Base-by-base conservation (phyloP, 2,797 vertebrate species). In the Prunella strophiata region DNA sequence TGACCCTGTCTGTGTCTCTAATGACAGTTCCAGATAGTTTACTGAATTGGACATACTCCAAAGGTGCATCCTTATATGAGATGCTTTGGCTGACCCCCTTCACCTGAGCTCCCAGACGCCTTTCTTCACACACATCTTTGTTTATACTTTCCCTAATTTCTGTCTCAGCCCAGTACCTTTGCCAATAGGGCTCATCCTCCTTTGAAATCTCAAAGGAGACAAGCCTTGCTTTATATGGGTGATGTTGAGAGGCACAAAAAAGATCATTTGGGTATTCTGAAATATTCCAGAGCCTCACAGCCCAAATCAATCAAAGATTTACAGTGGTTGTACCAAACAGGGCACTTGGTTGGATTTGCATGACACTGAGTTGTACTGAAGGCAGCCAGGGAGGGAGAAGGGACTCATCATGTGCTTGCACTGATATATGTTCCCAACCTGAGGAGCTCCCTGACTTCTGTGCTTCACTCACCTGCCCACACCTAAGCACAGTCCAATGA, bases 381-480 rank as follows among this genome's bases (percentile, higher is more conserved):
- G n/a, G 12, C 22, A 75, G 20, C 4, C 52, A 74, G 20, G 42
- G 40, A 68, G 5, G 17, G 55, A 80, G 61, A 22, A 52, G 7
- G 8, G 20, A 15, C 16, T 85, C 7, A 1, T 43, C 1, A 0
- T 23, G 27, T 52, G 36, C 45, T 66, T 50, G 38, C 9, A 17
- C 3, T 40, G 70, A 5, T 48, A 65, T 27, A 67, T 70, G 21
- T 45, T 45, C 11, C 11, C 66, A 59, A 18, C 6, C 9, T 7
- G 8, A 66, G 45, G 3, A 51, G 26, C 9, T 26, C 62, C 18
- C 20, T 68, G 43, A 47, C 13, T 68, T 75, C 50, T 51, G n/a
- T n/a, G 38, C 43, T 52, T 34, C 18, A 8, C 4, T 71, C 20
- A 34, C 20, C 40, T 38, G 21, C 17, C 38, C 61, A 80, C 48